Percentiles rank a stretch among this genome's conserved stretches.
phyloP scores from a whole-genome alignment of 2,888 invertebrate genomes.

The Brachyptera putata region DNA sequence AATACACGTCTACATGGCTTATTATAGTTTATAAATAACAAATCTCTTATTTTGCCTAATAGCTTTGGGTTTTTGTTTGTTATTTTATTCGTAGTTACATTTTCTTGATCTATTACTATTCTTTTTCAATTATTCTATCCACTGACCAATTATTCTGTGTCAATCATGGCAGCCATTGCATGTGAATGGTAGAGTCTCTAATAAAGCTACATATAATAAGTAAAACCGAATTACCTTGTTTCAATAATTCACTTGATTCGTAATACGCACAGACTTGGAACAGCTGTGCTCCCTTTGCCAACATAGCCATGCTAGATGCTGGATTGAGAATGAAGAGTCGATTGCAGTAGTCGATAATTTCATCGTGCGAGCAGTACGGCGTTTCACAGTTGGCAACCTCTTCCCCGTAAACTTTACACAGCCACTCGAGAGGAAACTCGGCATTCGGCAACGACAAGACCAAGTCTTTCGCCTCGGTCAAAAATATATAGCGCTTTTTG shows the following conservation, averaged over 20 bases:
- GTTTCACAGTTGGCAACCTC: conserved; percentile 21
- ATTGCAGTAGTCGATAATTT: conserved; percentile 50
- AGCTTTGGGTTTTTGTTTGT: no score
- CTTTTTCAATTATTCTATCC: no score
- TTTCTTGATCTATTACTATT: no score
- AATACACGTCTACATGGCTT: no score
- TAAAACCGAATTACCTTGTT: conserved; percentile 44
- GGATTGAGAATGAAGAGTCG: conserved; percentile 53
- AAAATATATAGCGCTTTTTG: conserved; percentile 45
- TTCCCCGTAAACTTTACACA: conserved; percentile 57
- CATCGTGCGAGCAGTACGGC: conserved; percentile 34
- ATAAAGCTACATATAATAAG: no score
- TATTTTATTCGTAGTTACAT: no score
- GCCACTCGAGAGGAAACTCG: conserved; percentile 55
- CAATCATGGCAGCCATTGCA: no score
- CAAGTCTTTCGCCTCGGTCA: conserved; percentile 50
- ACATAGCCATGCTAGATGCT: conserved; percentile 56
- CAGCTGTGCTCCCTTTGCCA: conserved; percentile 57
- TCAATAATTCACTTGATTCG: conserved; percentile 52
- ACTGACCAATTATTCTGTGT: no score
- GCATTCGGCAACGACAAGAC: conserved; percentile 48
- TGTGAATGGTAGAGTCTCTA: no score
- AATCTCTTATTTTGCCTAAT: no score
- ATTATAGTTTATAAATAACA: no score
- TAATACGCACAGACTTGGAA: conserved; percentile 52